Evolutionary conservation across 2,797 vertebrate species (phyloP).

Genomic region (Microctenopoma stevenorrisi): DNA sequence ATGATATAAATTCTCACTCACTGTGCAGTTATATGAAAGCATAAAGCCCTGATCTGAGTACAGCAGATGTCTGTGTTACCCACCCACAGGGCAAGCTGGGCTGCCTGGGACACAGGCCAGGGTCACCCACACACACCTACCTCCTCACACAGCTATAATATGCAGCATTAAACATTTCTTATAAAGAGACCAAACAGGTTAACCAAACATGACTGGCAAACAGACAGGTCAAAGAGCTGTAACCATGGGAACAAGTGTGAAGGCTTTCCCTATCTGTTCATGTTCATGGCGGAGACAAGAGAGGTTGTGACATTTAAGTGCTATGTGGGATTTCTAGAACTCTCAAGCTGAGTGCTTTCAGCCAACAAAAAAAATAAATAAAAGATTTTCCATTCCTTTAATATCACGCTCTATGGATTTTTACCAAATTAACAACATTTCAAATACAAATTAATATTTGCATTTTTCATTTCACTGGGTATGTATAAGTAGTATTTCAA

Average conservation of each 20-base stretch:
- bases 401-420: constrained; percentile 5
- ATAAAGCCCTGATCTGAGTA: constrained; percentile 34
- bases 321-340: neutral
- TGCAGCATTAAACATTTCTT: constrained; percentile 25
- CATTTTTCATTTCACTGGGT: constrained; percentile 8
- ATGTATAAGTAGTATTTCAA: neutral
- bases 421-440: neutral
- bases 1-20: constrained; percentile 1
- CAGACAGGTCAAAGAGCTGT: constrained; percentile 40
- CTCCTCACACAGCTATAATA: constrained; percentile 20
- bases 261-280: constrained; percentile 7
- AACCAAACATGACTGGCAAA: constrained; percentile 32
- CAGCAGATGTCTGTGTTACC: constrained; percentile 59
- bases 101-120: constrained; percentile 49
- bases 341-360: neutral
- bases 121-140: constrained; percentile 47
- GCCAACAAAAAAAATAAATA: neutral
- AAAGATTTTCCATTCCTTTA: neutral
- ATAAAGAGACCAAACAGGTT: constrained; percentile 35
- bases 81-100: constrained; percentile 46
- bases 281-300: neutral
- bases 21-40: constrained; percentile 24
- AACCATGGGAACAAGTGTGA: constrained; percentile 47
- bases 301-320: constrained; percentile 3
- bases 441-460: constrained; percentile 12